These are phyloP conservation scores for Danaus chrysippus DNA, from an alignment of 2,888 invertebrate genomes.

Conservation along the genomic window DNA sequence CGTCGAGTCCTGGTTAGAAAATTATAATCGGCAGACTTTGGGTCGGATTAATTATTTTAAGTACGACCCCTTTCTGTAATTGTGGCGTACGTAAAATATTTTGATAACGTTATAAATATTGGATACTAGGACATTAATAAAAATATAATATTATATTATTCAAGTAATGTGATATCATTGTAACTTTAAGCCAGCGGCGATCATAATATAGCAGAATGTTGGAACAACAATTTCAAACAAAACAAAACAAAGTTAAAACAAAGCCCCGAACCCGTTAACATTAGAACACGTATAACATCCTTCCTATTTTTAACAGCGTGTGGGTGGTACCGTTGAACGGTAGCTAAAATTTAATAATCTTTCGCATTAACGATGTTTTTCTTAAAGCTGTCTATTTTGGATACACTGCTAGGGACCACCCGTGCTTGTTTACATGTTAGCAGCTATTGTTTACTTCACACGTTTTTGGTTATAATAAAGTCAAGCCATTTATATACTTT, in stretches of 20 bases:
- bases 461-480: slow-evolving; percentile 24
- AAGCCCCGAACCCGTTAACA: slow-evolving; percentile 2
- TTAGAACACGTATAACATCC: slow-evolving; percentile 37
- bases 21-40: background rate
- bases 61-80: too few species aligned
- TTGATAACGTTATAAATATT: background rate
- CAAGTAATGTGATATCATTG: too few species aligned
- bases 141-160: too few species aligned
- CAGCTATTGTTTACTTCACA: slow-evolving; percentile 49
- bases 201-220: too few species aligned
- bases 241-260: background rate
- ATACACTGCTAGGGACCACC: slow-evolving; percentile 61
- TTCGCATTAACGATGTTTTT: slow-evolving; percentile 72
- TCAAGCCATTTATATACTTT: background rate
- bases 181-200: too few species aligned
- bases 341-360: slow-evolving; percentile 74
- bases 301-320: slow-evolving; percentile 57
- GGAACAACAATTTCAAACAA: too few species aligned
- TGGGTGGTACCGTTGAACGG: slow-evolving; percentile 72
- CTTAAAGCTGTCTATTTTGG: slow-evolving; percentile 70
- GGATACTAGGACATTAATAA: too few species aligned
- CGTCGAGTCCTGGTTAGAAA: background rate
- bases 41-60: background rate
- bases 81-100: background rate
- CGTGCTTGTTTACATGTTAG: slow-evolving; percentile 39